Conservation (phyloP, 2,797 vertebrate species). For the Neomorphus geoffroyi region DNA sequence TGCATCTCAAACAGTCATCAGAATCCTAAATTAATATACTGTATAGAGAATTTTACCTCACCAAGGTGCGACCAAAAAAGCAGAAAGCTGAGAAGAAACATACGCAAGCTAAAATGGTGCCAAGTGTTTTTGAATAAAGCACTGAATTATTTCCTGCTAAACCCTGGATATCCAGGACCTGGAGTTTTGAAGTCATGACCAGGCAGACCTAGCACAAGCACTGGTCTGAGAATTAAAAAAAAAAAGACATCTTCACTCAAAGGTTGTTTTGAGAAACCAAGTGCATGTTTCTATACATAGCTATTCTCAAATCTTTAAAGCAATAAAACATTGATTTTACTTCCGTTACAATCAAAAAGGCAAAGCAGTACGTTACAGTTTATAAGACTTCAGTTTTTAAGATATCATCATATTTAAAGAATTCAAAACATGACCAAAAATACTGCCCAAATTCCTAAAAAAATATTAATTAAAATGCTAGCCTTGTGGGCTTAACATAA, state of each 20-base stretch:
- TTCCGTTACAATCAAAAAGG: background rate
- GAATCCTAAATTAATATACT: background rate
- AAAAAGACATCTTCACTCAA: background rate
- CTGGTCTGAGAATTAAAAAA: background rate
- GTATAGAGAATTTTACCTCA: background rate
- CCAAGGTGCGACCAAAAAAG: background rate
- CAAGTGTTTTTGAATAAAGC: background rate
- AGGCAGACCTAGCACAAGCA: background rate
- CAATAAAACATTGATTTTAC: background rate
- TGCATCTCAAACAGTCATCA: background rate
- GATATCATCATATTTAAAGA: background rate
- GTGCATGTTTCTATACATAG: background rate
- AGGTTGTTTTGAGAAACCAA: background rate
- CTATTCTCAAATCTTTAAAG: background rate
- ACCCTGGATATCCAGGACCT: background rate
- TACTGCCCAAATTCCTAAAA: background rate
- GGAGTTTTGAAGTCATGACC: background rate
- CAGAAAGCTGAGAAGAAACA: background rate
- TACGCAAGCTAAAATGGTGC: background rate
- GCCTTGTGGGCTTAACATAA: background rate
- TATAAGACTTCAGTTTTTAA: background rate
- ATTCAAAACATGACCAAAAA: background rate
- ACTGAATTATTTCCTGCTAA: background rate
- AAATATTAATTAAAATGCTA: background rate
- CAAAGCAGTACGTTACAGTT: background rate